Conservation (phyloP, 2,888 invertebrate genomes). For the Yponomeuta cagnagella region DNA sequence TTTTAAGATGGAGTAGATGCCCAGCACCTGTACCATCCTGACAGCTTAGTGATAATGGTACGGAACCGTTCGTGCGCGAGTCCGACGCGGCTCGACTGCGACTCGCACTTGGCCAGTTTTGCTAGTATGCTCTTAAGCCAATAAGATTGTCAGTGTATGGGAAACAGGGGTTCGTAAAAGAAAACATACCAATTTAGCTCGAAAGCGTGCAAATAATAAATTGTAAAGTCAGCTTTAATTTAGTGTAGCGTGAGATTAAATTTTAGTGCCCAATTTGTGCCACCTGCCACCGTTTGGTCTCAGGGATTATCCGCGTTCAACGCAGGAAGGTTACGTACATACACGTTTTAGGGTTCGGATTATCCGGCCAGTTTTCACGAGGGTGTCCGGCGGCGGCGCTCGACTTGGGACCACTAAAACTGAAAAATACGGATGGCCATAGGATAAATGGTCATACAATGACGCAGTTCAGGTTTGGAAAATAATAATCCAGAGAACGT, state of each 20-base stretch:
- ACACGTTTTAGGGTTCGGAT: slow-evolving; percentile 63
- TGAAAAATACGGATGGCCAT: slow-evolving; percentile 35
- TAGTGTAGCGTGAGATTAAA: not conserved
- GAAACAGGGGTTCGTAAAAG: no score
- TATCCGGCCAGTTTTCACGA: slow-evolving; percentile 53
- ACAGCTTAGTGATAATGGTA: no score
- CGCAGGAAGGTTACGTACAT: slow-evolving; percentile 59
- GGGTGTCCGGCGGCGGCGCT: slow-evolving; percentile 41
- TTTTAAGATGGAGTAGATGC: no score
- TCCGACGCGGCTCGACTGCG: no score
- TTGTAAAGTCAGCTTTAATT: not conserved
- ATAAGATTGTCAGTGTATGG: no score
- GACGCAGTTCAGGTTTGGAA: no score
- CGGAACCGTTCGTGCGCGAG: no score
- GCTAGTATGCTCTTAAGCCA: no score
- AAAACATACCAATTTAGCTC: not conserved
- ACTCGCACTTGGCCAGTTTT: no score
- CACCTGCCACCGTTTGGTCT: slow-evolving; percentile 25
- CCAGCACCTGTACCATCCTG: no score
- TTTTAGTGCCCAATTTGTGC: slow-evolving; percentile 20
- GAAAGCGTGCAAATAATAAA: not conserved
- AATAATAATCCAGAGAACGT: no score
- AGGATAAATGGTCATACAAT: not conserved
- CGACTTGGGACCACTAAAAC: slow-evolving; percentile 50
- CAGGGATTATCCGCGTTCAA: not conserved